These are phyloP conservation scores for Pao palembangensis DNA, from an alignment of 2,113 vertebrate genomes.

Conservation along the genomic window DNA sequence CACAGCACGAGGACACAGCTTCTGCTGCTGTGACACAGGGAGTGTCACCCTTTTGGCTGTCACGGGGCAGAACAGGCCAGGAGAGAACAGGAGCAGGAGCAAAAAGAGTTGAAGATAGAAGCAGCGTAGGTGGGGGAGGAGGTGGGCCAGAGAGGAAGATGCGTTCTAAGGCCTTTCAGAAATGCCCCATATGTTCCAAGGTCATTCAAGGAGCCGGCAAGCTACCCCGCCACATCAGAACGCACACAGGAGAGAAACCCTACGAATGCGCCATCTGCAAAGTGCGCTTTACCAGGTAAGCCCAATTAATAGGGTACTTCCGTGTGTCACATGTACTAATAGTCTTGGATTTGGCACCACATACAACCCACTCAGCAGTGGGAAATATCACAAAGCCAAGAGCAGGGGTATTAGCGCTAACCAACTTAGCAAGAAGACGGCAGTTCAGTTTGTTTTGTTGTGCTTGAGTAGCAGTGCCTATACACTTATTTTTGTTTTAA, in stretches of 20 bases:
- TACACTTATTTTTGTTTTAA: background rate
- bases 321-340: slow-evolving; percentile 61
- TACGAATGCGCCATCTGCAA: slow-evolving; percentile 95
- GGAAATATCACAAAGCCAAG: slow-evolving; percentile 48
- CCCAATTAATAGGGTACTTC: slow-evolving; percentile 56
- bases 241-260: slow-evolving; percentile 98
- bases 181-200: slow-evolving; percentile 98
- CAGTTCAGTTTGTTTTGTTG: slow-evolving; percentile 25
- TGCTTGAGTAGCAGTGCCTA: slow-evolving; percentile 22
- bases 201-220: slow-evolving; percentile 92
- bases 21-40: slow-evolving; percentile 74
- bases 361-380: slow-evolving; percentile 36
- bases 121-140: slow-evolving; percentile 30
- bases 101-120: slow-evolving; percentile 34
- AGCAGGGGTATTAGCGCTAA: slow-evolving; percentile 54
- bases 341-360: slow-evolving; percentile 50
- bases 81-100: slow-evolving; percentile 37
- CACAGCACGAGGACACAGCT: slow-evolving; percentile 77
- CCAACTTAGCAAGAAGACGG: slow-evolving; percentile 54
- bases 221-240: slow-evolving; percentile 96
- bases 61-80: slow-evolving; percentile 69
- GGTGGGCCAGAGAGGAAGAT: slow-evolving; percentile 86
- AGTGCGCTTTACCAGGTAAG: slow-evolving; percentile 84
- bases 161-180: slow-evolving; percentile 98
- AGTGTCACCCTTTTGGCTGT: slow-evolving; percentile 84